Base-by-base conservation (phyloP, 2,888 invertebrate species). In the Perizoma flavofasciatum region DNA sequence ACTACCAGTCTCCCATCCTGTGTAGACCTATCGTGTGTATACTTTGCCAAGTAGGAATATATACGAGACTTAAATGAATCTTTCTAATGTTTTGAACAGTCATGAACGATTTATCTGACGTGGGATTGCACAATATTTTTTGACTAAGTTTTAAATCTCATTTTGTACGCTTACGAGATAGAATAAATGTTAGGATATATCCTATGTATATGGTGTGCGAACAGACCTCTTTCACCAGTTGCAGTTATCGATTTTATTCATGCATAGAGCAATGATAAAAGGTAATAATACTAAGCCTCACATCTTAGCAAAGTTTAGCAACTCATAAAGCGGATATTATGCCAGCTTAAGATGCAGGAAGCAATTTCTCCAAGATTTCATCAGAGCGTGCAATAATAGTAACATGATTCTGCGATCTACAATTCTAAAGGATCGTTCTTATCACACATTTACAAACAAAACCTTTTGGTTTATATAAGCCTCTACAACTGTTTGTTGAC, bases 291-390 rank as follows among this genome's bases (percentile, higher is more conserved):
- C 43, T 66, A 67, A 63, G 61, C 51, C 50, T 61, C 65, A 68
- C 37, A 58, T 46, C 58, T 59, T 61, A 49, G 35, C 37, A 49
- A 55, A 68, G 59, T 68, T 70, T 63, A 70, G 75, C 3, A 22
- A 22, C 22, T 77, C 68, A 69, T 64, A 53, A 48, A 70, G 61
- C 78, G 74, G 76, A 81, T 77, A 78, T 79, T 74, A 69, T 68
- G 40, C 9, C 40, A 4, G 3, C 32, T 32, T n/a, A 32, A 9
- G 52, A 22, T 37, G 35, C 37, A 33, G 55, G 44, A 49, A 43
- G 32, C 32, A 43, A 48, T 45, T 6, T 9, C n/a, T 56, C 56
- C n/a, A 37, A 50, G 44, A 44, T 56, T 56, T 46, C 45, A 50
- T 35, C 35, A 39, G 9, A 41, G 33, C 9, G 49, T n/a, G 22